Evolutionary conservation across 2,113 vertebrate genomes (phyloP), one percentile per base, ranked within the genome.

Genomic region (Polypterus senegalus): DNA sequence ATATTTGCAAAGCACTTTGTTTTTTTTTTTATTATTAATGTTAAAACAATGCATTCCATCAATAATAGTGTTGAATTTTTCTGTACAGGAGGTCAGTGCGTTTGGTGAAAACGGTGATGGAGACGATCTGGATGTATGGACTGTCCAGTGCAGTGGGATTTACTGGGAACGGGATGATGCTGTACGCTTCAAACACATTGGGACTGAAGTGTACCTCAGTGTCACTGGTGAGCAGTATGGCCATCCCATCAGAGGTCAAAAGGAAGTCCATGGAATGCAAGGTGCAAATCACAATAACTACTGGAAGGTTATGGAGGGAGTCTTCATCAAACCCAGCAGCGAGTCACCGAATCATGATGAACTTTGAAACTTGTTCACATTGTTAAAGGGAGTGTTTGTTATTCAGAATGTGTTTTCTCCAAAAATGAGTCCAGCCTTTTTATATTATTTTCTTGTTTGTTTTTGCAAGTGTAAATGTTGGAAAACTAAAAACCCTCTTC

Each of bases 31-130:
- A 2, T 27, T 27, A 27, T 27, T 27, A 27, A 27, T 27, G 2
- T 27, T 27, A 27, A 27, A 27, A 27, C 27, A 27, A 27, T 27
- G 27, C 27, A 27, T 27, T 27, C 27, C 27, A 27, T 76, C 70
- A 67, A 46, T 5, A 65, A 67, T 54, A 61, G 53, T 57, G 64
- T 74, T 76, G 46, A 66, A 54, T 72, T 48, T 69, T 45, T 71
- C 9, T 57, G n/a, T 54, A 4, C 78, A 99, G 96, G 96, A 99
- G 78, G 92, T 99, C 68, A 99, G 96, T 59, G 96, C 96, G 62
- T 98, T 99, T 58, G 96, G 96, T 10, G 96, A 99, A 69, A 85
- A 88, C 0, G 96, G 94, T 0, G 92, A 99, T 75, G 96, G 96
- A 1, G 96, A 99, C 1, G 88, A 95, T 75, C 85, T 97, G 64